Evolutionary conservation across 2,797 vertebrate species (phyloP), one percentile per base, ranked within the genome.

Genomic region (Meda fulgida): DNA sequence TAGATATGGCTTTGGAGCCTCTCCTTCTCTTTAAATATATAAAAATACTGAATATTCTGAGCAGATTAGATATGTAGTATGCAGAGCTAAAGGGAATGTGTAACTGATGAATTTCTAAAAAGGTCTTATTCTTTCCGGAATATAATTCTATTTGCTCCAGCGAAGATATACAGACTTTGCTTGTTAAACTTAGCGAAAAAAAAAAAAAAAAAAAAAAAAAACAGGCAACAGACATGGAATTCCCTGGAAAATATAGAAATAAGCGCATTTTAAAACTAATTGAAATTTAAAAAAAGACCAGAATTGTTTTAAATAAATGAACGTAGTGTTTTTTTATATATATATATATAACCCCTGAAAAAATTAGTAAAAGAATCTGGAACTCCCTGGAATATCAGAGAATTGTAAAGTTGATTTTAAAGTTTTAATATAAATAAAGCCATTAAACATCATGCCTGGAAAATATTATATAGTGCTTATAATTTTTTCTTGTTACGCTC

Each of bases 1-100:
- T 31, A 79, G 19, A 66, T 79, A 66, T 55, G 48, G 43, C 43
- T 81, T 71, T 78, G 18, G 8, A 81, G 66, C 34, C 79, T 40
- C 66, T 67, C 29, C 6, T 48, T 67, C 13, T 63, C n/a, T 53
- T 58, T 71, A 58, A 71, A 11, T 43, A 36, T 21, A 7, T 26
- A 38, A 1, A 38, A 0, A 48, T 71, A 4, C 40, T 43, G 40
- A 4, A 40, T 31, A 69, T 70, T 53, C 34, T 58, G 13, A 80
- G 29, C 46, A 69, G 34, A 36, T 70, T 48, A 70, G 78, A 53
- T 53, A 21, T 34, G 46, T 5, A 29, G 14, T 19, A 72, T 13
- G 34, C 11, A 34, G 31, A 79, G 7, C 29, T 66, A n/a, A 79
- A 48, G 40, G 16, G 55, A 63, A 78, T 63, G 55, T 21, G 16